Evolutionary conservation across 2,797 vertebrate species (phyloP).

Genomic region (Scleropages formosus): DNA sequence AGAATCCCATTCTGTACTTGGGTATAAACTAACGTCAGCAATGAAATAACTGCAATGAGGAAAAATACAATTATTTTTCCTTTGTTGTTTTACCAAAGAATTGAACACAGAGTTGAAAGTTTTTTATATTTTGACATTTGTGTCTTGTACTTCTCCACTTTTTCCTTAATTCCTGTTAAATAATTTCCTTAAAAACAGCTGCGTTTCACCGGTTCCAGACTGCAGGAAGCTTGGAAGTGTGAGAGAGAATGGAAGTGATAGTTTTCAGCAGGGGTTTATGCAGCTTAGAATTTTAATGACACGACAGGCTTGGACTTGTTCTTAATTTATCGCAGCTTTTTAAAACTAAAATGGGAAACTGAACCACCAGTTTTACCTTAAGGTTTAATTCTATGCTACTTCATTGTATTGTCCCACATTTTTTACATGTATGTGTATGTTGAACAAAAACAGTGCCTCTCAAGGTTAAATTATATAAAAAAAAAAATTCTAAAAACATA

Average conservation of each 20-base stretch:
- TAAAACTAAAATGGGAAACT: conserved; percentile 25
- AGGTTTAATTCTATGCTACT: neutral
- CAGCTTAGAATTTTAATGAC: conserved; percentile 57
- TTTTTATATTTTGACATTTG: neutral
- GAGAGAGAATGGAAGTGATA: conserved; percentile 60
- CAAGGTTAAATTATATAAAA: neutral
- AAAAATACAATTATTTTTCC: too few relatives aligned
- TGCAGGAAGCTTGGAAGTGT: conserved; percentile 11
- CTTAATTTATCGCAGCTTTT: conserved; percentile 62
- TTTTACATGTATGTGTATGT: too few relatives aligned
- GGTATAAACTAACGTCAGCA: too few relatives aligned
- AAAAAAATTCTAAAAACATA: neutral
- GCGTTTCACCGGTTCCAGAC: conserved; percentile 20
- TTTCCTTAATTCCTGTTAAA: conserved; percentile 19
- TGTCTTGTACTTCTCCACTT: neutral
- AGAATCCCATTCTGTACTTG: too few relatives aligned
- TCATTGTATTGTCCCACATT: neutral
- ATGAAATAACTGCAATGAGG: too few relatives aligned
- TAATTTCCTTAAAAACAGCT: conserved; percentile 13
- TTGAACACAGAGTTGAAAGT: neutral
- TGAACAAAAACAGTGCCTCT: too few relatives aligned
- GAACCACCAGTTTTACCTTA: neutral
- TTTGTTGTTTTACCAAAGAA: too few relatives aligned
- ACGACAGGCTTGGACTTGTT: conserved; percentile 62
- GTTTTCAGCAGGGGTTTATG: conserved; percentile 59